Percentiles rank a stretch among this genome's conserved stretches.
Evolutionary conservation across 2,888 invertebrate genomes (phyloP).

Genomic region (Caenorhabditis doughertyi): DNA sequence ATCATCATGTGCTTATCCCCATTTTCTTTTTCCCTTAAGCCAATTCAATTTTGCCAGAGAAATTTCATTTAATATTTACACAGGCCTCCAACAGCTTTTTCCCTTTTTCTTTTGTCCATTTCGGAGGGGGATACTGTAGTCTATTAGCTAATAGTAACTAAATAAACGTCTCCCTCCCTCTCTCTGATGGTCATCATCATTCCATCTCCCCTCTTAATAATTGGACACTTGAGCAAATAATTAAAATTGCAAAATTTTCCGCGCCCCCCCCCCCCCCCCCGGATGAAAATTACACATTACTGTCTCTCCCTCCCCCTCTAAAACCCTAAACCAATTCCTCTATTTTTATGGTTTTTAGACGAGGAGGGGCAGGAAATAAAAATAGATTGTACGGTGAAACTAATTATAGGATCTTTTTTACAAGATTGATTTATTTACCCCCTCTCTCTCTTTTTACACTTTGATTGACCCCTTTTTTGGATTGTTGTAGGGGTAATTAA

Average conservation of each 20-base stretch:
- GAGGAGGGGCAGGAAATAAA: slow-evolving; percentile 34
- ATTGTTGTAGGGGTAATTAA: too few relatives aligned
- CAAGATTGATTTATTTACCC: slow-evolving; percentile 24
- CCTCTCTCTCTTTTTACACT: too few relatives aligned
- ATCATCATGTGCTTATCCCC: slow-evolving; percentile 18
- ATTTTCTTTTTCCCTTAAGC: background rate
- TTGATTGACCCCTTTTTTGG: background rate
- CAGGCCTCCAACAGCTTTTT: slow-evolving; percentile 24
- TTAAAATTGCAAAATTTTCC: slow-evolving; percentile 1
- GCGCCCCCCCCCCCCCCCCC: background rate
- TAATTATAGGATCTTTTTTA: too few relatives aligned
- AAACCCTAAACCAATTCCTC: slow-evolving; percentile 9
- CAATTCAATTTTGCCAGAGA: slow-evolving; percentile 2
- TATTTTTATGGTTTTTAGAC: too few relatives aligned
- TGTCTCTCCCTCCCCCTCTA: too few relatives aligned
- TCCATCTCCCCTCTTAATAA: slow-evolving; percentile 9
- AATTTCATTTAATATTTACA: slow-evolving; percentile 21
- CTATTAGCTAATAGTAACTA: slow-evolving; percentile 41
- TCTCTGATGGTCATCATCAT: slow-evolving; percentile 1
- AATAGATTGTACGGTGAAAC: slow-evolving; percentile 22
- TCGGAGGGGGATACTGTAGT: slow-evolving; percentile 25
- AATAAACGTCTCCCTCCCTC: slow-evolving; percentile 16
- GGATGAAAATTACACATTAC: slow-evolving; percentile 6
- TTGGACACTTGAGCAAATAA: slow-evolving; percentile 39
- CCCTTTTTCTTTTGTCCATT: slow-evolving; percentile 6